phyloP scores from a whole-genome alignment of 2,797 vertebrate species.

The Octomys mimax region DNA sequence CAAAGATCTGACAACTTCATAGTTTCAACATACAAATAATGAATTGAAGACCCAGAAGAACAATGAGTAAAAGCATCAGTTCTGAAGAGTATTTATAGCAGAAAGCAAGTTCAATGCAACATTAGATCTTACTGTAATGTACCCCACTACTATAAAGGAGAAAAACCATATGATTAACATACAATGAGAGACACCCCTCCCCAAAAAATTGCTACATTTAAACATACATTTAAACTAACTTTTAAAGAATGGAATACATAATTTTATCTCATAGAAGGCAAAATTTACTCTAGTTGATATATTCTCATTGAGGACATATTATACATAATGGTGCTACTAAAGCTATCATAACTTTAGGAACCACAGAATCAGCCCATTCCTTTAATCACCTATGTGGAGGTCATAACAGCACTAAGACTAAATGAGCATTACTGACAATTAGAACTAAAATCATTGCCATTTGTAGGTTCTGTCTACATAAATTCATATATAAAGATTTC shows the following conservation, averaged over 20 bases:
- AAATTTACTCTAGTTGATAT: background rate
- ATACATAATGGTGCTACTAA: background rate
- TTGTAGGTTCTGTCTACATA: background rate
- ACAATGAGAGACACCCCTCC: background rate
- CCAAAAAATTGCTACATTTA: background rate
- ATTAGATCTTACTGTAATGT: background rate
- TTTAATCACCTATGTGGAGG: background rate
- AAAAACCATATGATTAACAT: background rate
- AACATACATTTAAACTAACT: background rate
- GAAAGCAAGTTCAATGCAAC: background rate
- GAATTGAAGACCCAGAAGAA: background rate
- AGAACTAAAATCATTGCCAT: conserved; percentile 25
- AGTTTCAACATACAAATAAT: background rate
- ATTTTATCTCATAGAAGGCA: background rate
- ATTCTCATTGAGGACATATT: background rate
- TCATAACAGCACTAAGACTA: background rate
- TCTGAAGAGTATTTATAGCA: background rate
- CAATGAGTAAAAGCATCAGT: background rate
- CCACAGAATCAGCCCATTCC: background rate
- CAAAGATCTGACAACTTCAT: background rate
- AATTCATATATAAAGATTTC: background rate
- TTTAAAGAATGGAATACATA: background rate
- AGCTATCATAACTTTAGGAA: background rate
- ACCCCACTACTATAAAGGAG: background rate
- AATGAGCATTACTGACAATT: background rate